phyloP scores from a whole-genome alignment of 2,113 vertebrate genomes.

The Perca flavescens region DNA sequence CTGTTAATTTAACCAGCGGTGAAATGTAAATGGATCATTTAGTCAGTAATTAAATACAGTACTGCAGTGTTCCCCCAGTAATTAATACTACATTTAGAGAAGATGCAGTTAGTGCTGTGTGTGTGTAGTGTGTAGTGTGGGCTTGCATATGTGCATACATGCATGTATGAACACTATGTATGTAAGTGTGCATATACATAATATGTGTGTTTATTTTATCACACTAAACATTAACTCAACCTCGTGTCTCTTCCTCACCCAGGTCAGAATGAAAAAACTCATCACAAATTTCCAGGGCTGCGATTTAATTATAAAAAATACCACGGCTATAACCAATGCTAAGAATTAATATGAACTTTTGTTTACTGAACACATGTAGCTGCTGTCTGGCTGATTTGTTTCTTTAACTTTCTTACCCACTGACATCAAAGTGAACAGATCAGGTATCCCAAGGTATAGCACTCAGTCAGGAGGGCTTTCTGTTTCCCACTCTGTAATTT shows the following conservation, averaged over 20 bases:
- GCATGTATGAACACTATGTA: not conserved
- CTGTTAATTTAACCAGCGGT: slow-evolving; percentile 76
- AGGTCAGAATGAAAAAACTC: slow-evolving; percentile 30
- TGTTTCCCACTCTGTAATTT: slow-evolving; percentile 81
- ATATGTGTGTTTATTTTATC: slow-evolving; percentile 17
- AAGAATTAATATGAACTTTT: slow-evolving; percentile 81
- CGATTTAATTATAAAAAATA: slow-evolving; percentile 56
- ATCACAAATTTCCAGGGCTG: slow-evolving; percentile 31
- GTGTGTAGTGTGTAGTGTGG: slow-evolving; percentile 22
- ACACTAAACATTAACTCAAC: not conserved
- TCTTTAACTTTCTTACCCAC: slow-evolving; percentile 78
- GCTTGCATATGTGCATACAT: not conserved
- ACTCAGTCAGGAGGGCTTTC: slow-evolving; percentile 78
- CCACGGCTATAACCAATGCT: slow-evolving; percentile 38
- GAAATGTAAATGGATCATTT: slow-evolving; percentile 84
- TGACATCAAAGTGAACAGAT: slow-evolving; percentile 85
- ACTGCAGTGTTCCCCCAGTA: slow-evolving; percentile 76
- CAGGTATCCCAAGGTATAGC: slow-evolving; percentile 79
- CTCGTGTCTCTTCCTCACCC: not conserved
- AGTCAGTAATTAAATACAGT: slow-evolving; percentile 83
- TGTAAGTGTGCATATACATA: not conserved
- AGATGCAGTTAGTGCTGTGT: slow-evolving; percentile 62
- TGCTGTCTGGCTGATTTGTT: slow-evolving; percentile 80
- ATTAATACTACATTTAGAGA: slow-evolving; percentile 81
- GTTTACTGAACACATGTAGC: slow-evolving; percentile 83